Evolutionary conservation across 1,140 invertebrate species (phyloP).

Genomic region (Euwallacea similis): DNA sequence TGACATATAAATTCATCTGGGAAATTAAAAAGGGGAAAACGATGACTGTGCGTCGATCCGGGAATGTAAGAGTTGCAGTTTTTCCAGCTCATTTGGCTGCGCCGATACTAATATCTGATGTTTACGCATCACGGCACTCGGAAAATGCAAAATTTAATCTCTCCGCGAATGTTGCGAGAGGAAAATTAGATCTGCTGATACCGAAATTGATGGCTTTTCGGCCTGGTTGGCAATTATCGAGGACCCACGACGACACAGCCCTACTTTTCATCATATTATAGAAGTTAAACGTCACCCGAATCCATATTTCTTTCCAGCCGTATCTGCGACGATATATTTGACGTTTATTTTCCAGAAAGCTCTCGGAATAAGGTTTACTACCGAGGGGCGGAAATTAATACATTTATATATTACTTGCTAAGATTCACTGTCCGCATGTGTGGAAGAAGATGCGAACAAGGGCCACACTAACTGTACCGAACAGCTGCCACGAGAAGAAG

Average conservation of each 20-base stretch:
- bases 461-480: no score
- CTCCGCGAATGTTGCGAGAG: constrained; percentile 2
- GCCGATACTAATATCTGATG: constrained; percentile 42
- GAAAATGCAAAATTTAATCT: constrained; percentile 30
- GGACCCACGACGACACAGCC: no score
- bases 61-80: constrained; percentile 41
- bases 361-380: no score
- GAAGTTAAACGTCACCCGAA: neutral
- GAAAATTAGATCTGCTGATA: constrained; percentile 7
- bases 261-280: no score
- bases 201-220: neutral
- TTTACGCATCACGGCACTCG: constrained; percentile 39
- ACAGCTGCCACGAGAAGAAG: neutral
- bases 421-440: no score
- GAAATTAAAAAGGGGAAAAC: constrained; percentile 34
- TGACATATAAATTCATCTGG: constrained; percentile 40
- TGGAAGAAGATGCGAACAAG: no score
- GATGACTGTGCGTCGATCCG: constrained; percentile 28
- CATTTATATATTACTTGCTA: no score
- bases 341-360: no score
- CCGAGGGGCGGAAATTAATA: no score
- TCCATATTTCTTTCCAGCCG: neutral
- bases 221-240: neutral
- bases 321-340: no score
- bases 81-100: constrained; percentile 39